phyloP scores from a whole-genome alignment of 2,797 vertebrate species.

The Bradypus variegatus region DNA sequence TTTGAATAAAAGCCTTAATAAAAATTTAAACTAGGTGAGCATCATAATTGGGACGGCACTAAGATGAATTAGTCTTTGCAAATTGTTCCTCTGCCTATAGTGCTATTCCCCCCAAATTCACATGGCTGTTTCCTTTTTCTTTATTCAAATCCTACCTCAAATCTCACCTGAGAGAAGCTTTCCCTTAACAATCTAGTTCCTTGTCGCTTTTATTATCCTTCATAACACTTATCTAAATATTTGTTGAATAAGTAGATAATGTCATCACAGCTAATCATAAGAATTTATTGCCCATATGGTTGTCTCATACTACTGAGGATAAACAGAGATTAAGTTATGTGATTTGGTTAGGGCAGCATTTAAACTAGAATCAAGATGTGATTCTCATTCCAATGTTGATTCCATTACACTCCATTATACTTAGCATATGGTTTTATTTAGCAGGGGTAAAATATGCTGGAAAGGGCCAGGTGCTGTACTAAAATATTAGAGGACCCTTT shows the following conservation, averaged over 20 bases:
- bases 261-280: conserved; percentile 15
- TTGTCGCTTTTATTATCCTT: background rate
- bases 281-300: background rate
- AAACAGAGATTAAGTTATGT: conserved; percentile 6
- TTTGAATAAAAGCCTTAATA: background rate
- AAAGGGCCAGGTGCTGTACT: background rate
- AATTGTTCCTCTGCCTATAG: background rate
- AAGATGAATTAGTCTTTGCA: conserved; percentile 29
- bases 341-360: conserved; percentile 3
- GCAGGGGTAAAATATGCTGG: background rate
- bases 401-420: background rate
- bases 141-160: background rate
- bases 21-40: background rate
- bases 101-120: background rate
- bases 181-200: background rate
- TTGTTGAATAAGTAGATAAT: conserved; percentile 26
- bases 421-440: conserved; percentile 18
- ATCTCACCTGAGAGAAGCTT: background rate
- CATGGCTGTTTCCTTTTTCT: background rate
- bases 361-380: conserved; percentile 27
- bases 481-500: background rate
- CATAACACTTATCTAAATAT: background rate
- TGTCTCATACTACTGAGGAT: conserved; percentile 13
- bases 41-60: background rate
- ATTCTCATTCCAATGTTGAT: conserved; percentile 32